Percentiles rank a stretch among this genome's conserved stretches.
Evolutionary conservation across 2,888 invertebrate genomes (phyloP).

Genomic region (Phlogophora meticulosa): DNA sequence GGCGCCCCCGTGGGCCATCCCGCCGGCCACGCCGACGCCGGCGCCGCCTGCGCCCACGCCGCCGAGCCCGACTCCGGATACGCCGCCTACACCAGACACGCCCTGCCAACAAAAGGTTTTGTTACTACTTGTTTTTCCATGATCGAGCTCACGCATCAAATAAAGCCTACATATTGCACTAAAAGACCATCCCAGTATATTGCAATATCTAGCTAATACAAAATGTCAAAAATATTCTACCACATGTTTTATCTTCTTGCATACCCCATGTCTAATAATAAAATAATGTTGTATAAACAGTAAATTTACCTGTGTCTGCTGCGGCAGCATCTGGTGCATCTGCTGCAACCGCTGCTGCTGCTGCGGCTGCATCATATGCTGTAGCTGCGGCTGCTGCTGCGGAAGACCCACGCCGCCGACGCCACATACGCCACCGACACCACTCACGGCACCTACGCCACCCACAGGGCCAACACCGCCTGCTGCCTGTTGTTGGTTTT

Average conservation of each 20-base stretch:
- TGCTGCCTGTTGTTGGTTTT: slow-evolving; percentile 84
- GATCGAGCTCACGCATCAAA: background rate
- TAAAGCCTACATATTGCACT: no score
- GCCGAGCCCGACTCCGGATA: slow-evolving; percentile 61
- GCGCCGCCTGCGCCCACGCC: slow-evolving; percentile 69
- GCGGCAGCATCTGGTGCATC: slow-evolving; percentile 91
- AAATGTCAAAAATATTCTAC: no score
- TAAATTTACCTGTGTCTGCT: slow-evolving; percentile 88
- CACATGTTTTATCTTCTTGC: no score
- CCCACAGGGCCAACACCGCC: slow-evolving; percentile 74
- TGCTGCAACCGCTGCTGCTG: slow-evolving; percentile 91
- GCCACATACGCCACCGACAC: slow-evolving; percentile 74
- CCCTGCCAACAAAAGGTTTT: slow-evolving; percentile 36
- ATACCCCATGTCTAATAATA: background rate
- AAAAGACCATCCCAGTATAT: background rate
- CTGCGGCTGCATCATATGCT: slow-evolving; percentile 92
- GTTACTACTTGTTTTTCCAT: slow-evolving; percentile 2
- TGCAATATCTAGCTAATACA: background rate
- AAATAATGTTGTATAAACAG: background rate
- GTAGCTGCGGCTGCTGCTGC: slow-evolving; percentile 88
- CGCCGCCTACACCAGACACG: slow-evolving; percentile 67
- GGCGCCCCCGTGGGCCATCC: slow-evolving; percentile 67
- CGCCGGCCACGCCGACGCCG: slow-evolving; percentile 69
- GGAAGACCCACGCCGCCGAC: slow-evolving; percentile 83
- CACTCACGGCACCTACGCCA: slow-evolving; percentile 74